phyloP scores from a whole-genome alignment of 2,113 vertebrate species.

The Semnopithecus entellus region DNA sequence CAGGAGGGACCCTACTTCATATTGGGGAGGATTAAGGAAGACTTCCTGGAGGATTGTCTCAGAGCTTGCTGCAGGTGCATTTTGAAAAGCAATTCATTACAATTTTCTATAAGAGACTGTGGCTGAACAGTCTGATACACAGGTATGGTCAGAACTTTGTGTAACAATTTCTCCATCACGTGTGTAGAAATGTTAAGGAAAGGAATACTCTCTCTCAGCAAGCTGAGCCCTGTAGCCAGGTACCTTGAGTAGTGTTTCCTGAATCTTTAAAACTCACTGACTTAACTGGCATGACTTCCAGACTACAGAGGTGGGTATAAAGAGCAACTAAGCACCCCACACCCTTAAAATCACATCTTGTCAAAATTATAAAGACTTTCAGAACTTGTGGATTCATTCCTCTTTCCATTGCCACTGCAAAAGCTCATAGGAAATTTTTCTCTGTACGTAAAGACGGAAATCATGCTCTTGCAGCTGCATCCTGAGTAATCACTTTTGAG shows the following conservation, averaged over 20 bases:
- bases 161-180: background rate
- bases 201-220: background rate
- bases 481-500: conserved; percentile 1
- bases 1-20: background rate
- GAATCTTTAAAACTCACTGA: background rate
- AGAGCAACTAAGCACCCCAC: background rate
- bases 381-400: background rate
- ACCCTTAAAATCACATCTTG: background rate
- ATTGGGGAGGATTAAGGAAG: background rate
- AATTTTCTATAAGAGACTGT: background rate
- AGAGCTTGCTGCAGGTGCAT: background rate
- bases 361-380: background rate
- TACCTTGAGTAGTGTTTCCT: background rate
- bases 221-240: background rate
- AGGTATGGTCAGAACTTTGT: background rate
- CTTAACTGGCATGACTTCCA: background rate
- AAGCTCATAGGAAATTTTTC: background rate
- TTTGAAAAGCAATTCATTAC: background rate
- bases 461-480: background rate
- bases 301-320: background rate
- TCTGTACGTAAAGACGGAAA: background rate
- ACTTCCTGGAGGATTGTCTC: background rate
- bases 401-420: background rate
- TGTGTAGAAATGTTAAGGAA: background rate
- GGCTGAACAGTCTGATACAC: background rate